Conservation (phyloP, 2,113 vertebrate genomes). For the Dromiciops gliroides region DNA sequence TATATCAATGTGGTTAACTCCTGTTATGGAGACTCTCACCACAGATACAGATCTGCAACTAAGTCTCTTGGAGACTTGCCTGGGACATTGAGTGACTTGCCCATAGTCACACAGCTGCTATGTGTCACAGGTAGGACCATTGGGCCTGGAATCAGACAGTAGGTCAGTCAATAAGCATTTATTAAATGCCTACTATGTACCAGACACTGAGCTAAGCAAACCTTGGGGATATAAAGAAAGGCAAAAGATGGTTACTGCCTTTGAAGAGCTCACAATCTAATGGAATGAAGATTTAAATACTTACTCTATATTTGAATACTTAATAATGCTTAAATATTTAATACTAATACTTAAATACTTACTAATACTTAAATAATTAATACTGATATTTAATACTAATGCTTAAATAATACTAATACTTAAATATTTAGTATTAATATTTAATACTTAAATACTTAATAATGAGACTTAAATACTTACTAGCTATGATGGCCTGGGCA, state of each 20-base stretch:
- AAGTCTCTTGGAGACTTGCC: background rate
- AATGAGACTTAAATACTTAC: background rate
- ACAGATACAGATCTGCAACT: background rate
- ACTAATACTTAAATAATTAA: background rate
- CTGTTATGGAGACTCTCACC: background rate
- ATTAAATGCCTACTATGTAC: background rate
- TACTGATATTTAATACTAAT: no score
- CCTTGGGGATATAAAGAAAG: background rate
- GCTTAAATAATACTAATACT: background rate
- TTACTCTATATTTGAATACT: background rate
- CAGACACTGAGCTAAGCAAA: no score
- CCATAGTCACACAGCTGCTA: background rate
- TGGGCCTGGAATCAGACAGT: background rate
- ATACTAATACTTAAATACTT: background rate
- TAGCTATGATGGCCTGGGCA: background rate
- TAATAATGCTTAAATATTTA: no score
- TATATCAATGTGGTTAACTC: background rate
- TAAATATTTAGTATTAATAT: background rate
- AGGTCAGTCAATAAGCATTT: background rate
- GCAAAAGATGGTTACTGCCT: background rate
- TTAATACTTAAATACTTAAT: no score
- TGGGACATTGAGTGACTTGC: background rate
- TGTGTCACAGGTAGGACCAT: background rate
- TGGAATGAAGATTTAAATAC: background rate
- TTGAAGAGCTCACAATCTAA: background rate